A percentile compares a stretch with the other conserved stretches of the same genome.
These are phyloP conservation scores for Ferdinandea cuprea DNA, from an alignment of 2,888 invertebrate species.

Conservation along the genomic window DNA sequence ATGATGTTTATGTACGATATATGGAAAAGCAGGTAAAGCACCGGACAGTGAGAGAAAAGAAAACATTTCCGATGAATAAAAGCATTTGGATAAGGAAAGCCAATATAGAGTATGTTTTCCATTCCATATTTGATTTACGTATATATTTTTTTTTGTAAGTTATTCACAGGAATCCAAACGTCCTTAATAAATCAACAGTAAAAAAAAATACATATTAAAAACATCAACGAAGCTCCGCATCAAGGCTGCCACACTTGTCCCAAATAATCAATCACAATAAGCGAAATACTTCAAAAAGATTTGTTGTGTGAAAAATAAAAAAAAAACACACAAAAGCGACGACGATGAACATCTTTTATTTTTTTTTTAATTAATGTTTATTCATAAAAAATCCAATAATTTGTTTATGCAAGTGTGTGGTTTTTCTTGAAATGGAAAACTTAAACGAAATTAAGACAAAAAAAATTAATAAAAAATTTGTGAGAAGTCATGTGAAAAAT, in stretches of 20 bases:
- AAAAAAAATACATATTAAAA: not conserved
- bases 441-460: too few relatives aligned
- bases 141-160: too few relatives aligned
- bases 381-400: not conserved
- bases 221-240: not conserved
- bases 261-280: conserved; percentile 18
- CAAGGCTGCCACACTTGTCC: conserved; percentile 28
- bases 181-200: conserved; percentile 1
- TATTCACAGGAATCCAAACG: not conserved
- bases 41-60: not conserved
- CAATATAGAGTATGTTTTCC: too few relatives aligned
- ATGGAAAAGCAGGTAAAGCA: too few relatives aligned
- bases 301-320: not conserved
- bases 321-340: not conserved
- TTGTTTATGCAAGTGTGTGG: conserved; percentile 11
- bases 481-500: conserved; percentile 8
- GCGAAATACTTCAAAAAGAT: conserved; percentile 5
- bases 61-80: not conserved
- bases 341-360: too few relatives aligned
- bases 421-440: conserved; percentile 8
- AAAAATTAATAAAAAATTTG: not conserved
- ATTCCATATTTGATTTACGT: too few relatives aligned
- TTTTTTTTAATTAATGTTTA: conserved; percentile 11
- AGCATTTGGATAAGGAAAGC: too few relatives aligned
- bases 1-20: not conserved